phyloP scores from a whole-genome alignment of 35 echinoderm and acorn worm species.

The Apostichopus japonicus region DNA sequence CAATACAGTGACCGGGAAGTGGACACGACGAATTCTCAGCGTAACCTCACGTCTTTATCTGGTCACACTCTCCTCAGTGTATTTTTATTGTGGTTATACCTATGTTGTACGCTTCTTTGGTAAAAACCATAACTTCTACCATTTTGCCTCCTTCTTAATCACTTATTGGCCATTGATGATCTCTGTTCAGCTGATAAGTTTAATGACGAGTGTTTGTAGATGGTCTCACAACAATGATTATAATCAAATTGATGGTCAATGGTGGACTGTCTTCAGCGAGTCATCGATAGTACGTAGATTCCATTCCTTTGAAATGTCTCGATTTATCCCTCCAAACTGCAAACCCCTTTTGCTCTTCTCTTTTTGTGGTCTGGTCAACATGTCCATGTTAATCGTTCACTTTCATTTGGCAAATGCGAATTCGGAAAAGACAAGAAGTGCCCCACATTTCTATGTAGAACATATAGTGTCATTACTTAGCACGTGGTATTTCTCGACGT shows the following conservation, averaged over 20 bases:
- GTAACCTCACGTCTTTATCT: slow-evolving; percentile 33
- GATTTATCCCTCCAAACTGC: not conserved
- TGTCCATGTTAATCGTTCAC: not conserved
- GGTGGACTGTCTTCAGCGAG: slow-evolving; percentile 48
- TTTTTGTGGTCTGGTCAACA: not conserved
- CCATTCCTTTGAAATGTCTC: not conserved
- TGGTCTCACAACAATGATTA: slow-evolving; percentile 44
- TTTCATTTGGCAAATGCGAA: not conserved
- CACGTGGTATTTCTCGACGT: slow-evolving; percentile 32
- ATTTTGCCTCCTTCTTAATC: slow-evolving; percentile 44
- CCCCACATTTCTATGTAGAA: not conserved
- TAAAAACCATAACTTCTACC: slow-evolving; percentile 30
- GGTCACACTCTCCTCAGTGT: not conserved
- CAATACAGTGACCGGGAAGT: too few species aligned
- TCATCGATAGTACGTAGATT: not conserved
- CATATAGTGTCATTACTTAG: not conserved
- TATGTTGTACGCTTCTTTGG: slow-evolving; percentile 40
- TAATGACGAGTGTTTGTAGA: not conserved
- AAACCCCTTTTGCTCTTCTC: not conserved
- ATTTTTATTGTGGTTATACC: not conserved
- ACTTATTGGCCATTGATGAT: slow-evolving; percentile 44
- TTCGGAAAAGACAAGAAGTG: not conserved
- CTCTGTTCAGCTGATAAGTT: slow-evolving; percentile 18
- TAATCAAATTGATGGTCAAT: not conserved
- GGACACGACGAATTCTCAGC: not conserved